Conservation (phyloP, 2,797 vertebrate genomes). For the Anniella stebbinsi region DNA sequence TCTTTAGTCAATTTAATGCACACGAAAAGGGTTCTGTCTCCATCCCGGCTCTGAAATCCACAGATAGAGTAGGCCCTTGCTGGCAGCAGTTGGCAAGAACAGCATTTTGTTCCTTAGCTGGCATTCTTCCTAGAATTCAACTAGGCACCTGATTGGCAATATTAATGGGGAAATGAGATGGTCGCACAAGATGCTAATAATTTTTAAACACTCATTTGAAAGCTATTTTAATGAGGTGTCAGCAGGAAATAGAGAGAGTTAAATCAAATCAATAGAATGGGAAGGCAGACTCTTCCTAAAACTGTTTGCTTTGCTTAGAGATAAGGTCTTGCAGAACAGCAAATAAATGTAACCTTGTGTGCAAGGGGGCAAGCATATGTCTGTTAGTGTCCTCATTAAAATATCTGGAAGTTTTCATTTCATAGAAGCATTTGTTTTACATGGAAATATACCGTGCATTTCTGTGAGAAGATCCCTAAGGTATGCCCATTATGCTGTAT, state of each 20-base stretch:
- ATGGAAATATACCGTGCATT: not conserved
- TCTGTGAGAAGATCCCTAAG: not conserved
- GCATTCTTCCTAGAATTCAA: conserved; percentile 40
- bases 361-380: not conserved
- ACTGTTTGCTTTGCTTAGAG: conserved; percentile 57
- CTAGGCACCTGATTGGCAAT: conserved; percentile 25
- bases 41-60: conserved; percentile 24
- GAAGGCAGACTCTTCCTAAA: conserved; percentile 9
- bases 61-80: not conserved
- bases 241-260: conserved; percentile 47
- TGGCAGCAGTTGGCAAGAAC: conserved; percentile 18
- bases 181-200: conserved; percentile 23
- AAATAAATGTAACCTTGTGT: conserved; percentile 55
- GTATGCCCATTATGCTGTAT: not conserved
- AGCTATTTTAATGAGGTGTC: conserved; percentile 3
- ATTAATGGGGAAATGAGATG: conserved; percentile 33
- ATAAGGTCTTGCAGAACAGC: conserved; percentile 71
- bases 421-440: conserved; percentile 2
- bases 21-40: conserved; percentile 41
- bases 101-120: conserved; percentile 60
- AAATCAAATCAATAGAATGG: conserved; percentile 45
- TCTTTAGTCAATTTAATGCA: conserved; percentile 36
- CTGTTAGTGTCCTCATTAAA: not conserved
- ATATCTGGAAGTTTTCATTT: not conserved
- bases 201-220: conserved; percentile 40